A percentile compares a stretch with the other conserved stretches of the same genome.
phyloP scores from a whole-genome alignment of 2,888 invertebrate species.

The Drosophila hamatofila region DNA sequence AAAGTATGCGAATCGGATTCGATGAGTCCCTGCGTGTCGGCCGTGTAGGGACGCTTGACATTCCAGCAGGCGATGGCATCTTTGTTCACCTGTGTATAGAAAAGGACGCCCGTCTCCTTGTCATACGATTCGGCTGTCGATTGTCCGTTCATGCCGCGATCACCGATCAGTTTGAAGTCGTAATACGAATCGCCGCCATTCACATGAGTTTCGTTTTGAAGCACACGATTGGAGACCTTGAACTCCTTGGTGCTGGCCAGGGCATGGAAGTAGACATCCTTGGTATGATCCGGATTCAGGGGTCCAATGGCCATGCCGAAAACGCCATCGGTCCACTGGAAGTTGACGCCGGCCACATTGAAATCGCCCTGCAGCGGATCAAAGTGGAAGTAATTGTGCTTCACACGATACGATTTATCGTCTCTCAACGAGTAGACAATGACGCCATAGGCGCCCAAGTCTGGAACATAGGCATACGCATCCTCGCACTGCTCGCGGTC shows the following conservation, averaged over 20 bases:
- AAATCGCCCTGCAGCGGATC: slow-evolving; percentile 92
- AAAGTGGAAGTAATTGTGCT: slow-evolving; percentile 93
- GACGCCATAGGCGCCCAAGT: slow-evolving; percentile 90
- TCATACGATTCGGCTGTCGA: slow-evolving; percentile 91
- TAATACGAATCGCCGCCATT: slow-evolving; percentile 89
- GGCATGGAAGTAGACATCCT: slow-evolving; percentile 93
- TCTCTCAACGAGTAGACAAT: slow-evolving; percentile 91
- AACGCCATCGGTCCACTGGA: slow-evolving; percentile 95
- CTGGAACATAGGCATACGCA: slow-evolving; percentile 92
- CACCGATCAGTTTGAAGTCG: slow-evolving; percentile 90
- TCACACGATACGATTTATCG: slow-evolving; percentile 91
- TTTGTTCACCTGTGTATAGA: slow-evolving; percentile 91
- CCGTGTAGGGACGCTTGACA: slow-evolving; percentile 87
- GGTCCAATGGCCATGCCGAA: slow-evolving; percentile 91
- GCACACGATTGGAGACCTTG: slow-evolving; percentile 90
- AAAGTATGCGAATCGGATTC: slow-evolving; percentile 89
- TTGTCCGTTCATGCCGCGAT: slow-evolving; percentile 90
- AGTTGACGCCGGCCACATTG: slow-evolving; percentile 91
- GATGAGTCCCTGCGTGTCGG: slow-evolving; percentile 89
- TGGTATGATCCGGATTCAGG: slow-evolving; percentile 87
- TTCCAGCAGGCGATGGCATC: slow-evolving; percentile 94
- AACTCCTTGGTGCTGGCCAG: slow-evolving; percentile 93
- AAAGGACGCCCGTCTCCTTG: slow-evolving; percentile 89
- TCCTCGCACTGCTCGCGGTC: slow-evolving; percentile 90
- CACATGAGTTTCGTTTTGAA: slow-evolving; percentile 90